Evolutionary conservation across 2,113 vertebrate species (phyloP).

Genomic region (Ciconia maguari): DNA sequence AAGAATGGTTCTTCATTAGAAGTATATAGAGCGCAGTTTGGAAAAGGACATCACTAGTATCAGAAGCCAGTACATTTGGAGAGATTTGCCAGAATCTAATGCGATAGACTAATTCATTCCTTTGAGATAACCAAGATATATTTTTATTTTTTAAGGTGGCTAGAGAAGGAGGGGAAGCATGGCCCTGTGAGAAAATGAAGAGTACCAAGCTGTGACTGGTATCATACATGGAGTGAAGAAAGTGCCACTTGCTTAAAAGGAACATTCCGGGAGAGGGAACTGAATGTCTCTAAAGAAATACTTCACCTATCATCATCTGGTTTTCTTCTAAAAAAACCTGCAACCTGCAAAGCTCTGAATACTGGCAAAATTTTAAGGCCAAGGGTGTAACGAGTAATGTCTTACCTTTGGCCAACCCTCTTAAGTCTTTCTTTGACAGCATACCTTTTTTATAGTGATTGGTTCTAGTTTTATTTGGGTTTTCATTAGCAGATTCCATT

Average conservation of each 20-base stretch:
- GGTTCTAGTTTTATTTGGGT: background rate
- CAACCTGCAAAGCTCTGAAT: background rate
- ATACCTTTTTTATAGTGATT: background rate
- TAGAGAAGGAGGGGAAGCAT: background rate
- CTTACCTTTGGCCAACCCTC: background rate
- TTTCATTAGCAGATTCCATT: background rate
- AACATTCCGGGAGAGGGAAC: background rate
- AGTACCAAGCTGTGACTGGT: background rate
- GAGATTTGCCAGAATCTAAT: background rate
- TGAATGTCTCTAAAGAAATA: background rate
- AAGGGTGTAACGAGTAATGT: background rate
- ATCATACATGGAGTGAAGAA: background rate
- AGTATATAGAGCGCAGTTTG: background rate
- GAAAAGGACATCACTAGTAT: background rate
- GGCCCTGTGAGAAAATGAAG: background rate
- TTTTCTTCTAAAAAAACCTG: background rate
- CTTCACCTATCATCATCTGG: background rate
- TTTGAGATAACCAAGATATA: background rate
- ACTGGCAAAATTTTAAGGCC: background rate
- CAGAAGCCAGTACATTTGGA: background rate
- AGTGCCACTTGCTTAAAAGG: background rate
- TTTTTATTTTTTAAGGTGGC: background rate
- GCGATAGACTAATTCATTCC: background rate
- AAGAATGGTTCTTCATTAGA: background rate
- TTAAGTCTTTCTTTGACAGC: background rate